Evolutionary conservation across 1,140 invertebrate genomes (phyloP).

Genomic region (Micrasema longulum): DNA sequence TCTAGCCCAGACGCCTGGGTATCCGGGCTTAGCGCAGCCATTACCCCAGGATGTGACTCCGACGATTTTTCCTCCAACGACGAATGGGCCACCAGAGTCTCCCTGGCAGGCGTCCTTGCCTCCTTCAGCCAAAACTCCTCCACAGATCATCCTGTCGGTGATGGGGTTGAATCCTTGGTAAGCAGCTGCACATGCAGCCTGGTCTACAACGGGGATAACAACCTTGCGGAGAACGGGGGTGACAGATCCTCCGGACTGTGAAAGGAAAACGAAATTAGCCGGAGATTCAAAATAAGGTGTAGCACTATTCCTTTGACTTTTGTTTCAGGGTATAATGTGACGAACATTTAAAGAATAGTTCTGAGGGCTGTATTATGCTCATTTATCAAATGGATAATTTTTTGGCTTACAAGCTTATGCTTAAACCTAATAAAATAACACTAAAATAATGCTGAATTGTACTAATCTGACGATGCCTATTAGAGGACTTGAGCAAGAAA

Average conservation of each 20-base stretch:
- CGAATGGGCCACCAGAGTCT: conserved; percentile 74
- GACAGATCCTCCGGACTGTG: conserved; percentile 39
- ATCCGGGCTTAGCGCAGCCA: conserved; percentile 63
- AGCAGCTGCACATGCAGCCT: conserved; percentile 56
- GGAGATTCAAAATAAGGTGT: too few species aligned
- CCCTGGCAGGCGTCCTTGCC: conserved; percentile 72
- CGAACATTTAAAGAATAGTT: too few species aligned
- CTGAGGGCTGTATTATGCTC: too few species aligned
- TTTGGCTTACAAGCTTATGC: too few species aligned
- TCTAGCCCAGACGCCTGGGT: conserved; percentile 71
- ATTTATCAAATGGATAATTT: too few species aligned
- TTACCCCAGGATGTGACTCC: conserved; percentile 68
- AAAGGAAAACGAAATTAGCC: background rate
- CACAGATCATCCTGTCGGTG: conserved; percentile 77
- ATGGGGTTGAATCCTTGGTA: conserved; percentile 59
- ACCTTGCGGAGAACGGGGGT: conserved; percentile 59
- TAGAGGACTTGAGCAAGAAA: too few species aligned
- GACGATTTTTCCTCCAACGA: conserved; percentile 68
- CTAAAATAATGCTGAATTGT: too few species aligned
- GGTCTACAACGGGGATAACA: conserved; percentile 61
- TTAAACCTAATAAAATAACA: too few species aligned
- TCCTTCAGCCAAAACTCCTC: conserved; percentile 62
- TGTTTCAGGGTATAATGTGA: too few species aligned
- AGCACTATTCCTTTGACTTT: too few species aligned
- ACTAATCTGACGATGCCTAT: too few species aligned